Conservation (phyloP, 2,797 vertebrate species). For the Garrulus glandarius region DNA sequence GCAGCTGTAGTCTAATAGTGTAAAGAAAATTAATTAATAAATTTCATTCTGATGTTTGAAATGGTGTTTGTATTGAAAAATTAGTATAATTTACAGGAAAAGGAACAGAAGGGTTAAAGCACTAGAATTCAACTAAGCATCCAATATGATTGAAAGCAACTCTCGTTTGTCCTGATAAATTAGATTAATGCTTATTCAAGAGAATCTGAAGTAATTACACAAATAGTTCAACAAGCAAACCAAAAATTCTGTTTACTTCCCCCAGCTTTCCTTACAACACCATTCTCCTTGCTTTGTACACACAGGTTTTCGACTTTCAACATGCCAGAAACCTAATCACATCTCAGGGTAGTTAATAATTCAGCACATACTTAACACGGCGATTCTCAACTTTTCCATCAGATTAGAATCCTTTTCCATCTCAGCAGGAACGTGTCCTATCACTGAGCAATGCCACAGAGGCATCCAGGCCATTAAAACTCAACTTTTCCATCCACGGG, state of each 20-base stretch:
- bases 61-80: neutral
- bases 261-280: neutral
- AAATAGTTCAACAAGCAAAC: neutral
- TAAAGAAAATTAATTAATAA: neutral
- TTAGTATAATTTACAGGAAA: neutral
- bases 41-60: neutral
- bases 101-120: neutral
- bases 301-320: neutral
- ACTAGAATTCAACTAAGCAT: neutral
- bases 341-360: constrained; percentile 29
- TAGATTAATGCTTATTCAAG: neutral
- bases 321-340: constrained; percentile 11
- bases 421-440: neutral
- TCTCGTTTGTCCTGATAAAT: neutral
- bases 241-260: neutral
- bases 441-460: neutral
- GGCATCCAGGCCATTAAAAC: neutral
- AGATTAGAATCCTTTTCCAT: constrained; percentile 32
- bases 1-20: neutral
- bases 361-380: neutral
- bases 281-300: neutral
- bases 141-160: neutral
- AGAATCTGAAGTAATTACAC: neutral
- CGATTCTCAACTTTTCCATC: constrained; percentile 26
- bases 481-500: neutral